A percentile compares a stretch with the other conserved stretches of the same genome.
Evolutionary conservation across 2,888 invertebrate genomes (phyloP).

Genomic region (Junonia oenone): DNA sequence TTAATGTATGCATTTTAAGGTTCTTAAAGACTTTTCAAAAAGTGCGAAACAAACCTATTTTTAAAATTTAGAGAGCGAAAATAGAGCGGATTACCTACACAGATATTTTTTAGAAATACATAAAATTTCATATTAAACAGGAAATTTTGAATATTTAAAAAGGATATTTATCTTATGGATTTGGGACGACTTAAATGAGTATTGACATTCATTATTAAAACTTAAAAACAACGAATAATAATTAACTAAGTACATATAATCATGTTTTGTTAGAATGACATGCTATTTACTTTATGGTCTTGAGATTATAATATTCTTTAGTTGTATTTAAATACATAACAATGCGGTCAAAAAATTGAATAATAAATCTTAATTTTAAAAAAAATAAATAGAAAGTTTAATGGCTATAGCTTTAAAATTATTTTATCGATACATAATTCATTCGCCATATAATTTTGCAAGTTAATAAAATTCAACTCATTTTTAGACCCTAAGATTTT

Average conservation of each 20-base stretch:
- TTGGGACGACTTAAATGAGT: not conserved
- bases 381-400: not conserved
- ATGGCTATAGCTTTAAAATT: too few relatives aligned
- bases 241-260: constrained; percentile 10
- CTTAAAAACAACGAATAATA: constrained; percentile 4
- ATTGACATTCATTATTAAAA: constrained; percentile 4
- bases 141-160: too few relatives aligned
- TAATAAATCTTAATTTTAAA: too few relatives aligned
- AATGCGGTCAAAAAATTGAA: too few relatives aligned
- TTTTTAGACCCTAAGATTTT: not conserved
- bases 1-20: not conserved
- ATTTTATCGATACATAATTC: not conserved
- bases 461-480: not conserved
- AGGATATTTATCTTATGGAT: not conserved
- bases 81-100: not conserved
- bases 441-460: not conserved
- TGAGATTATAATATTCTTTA: not conserved
- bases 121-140: too few relatives aligned
- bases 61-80: not conserved
- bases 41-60: not conserved
- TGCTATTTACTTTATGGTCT: not conserved
- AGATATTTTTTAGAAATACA: too few relatives aligned
- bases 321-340: not conserved
- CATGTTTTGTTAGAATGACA: not conserved
- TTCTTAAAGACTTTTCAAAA: not conserved